Evolutionary conservation across 2,797 vertebrate species (phyloP).

Genomic region (Macroramphosus scolopax): DNA sequence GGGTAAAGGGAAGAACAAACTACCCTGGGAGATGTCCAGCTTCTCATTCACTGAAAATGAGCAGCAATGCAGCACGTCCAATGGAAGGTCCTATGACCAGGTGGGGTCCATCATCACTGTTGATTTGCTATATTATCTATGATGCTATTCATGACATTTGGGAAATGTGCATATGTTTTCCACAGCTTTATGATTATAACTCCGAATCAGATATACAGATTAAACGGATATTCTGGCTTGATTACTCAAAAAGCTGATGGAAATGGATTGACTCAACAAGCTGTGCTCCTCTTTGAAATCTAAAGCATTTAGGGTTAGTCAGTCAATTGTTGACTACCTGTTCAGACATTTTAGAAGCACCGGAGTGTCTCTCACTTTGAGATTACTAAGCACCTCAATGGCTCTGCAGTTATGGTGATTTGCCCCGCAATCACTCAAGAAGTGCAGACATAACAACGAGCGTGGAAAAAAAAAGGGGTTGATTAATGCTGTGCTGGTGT

Average conservation of each 20-base stretch:
- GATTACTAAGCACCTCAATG: constrained; percentile 12
- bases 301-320: constrained; percentile 18
- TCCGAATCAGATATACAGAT: not conserved
- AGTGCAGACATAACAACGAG: constrained; percentile 15
- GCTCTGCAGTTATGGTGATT: constrained; percentile 32
- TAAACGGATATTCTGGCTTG: not conserved
- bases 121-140: constrained; percentile 2
- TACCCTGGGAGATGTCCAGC: constrained; percentile 88
- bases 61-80: constrained; percentile 50
- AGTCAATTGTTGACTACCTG: constrained; percentile 11
- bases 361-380: constrained; percentile 21
- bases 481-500: too few species aligned
- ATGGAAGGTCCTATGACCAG: constrained; percentile 67
- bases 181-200: not conserved
- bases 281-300: constrained; percentile 9
- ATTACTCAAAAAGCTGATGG: constrained; percentile 1
- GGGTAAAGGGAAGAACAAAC: constrained; percentile 88
- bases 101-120: constrained; percentile 52
- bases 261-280: constrained; percentile 14
- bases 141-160: constrained; percentile 17
- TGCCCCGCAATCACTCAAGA: constrained; percentile 23
- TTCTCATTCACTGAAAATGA: constrained; percentile 62
- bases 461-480: constrained; percentile 1
- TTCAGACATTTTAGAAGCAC: constrained; percentile 12
- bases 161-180: constrained; percentile 4